Conservation (phyloP, 2,797 vertebrate species). For the Semaprochilodus insignis region DNA sequence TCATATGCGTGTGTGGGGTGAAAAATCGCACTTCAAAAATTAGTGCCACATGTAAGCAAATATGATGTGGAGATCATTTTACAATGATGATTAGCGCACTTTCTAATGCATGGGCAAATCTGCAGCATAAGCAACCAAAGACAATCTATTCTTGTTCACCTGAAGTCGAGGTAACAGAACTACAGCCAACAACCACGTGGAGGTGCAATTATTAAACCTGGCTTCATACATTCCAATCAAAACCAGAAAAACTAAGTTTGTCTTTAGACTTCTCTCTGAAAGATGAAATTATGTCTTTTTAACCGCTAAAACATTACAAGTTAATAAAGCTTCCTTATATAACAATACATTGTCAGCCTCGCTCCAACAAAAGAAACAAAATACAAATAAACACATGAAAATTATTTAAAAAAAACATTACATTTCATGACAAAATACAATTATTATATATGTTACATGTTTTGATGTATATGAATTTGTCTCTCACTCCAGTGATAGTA, state of each 20-base stretch:
- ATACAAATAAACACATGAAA: constrained; percentile 9
- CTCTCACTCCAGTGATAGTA: background rate
- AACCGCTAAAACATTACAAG: constrained; percentile 49
- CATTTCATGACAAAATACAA: constrained; percentile 1
- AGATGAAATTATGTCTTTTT: background rate
- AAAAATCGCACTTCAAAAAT: background rate
- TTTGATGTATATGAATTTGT: constrained; percentile 14
- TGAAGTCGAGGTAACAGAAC: background rate
- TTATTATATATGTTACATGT: background rate
- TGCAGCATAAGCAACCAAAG: background rate
- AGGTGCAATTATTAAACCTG: background rate
- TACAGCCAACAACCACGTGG: background rate
- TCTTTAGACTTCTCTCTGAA: no score
- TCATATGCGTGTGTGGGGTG: background rate
- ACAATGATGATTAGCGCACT: background rate
- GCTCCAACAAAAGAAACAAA: background rate
- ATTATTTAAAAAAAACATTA: background rate
- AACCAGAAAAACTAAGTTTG: background rate
- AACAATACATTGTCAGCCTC: constrained; percentile 4
- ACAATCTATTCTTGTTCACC: background rate
- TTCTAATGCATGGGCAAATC: background rate
- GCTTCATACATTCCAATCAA: background rate
- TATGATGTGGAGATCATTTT: background rate
- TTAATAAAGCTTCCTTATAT: constrained; percentile 44
- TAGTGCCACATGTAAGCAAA: background rate